These are phyloP conservation scores for Nothura maculosa DNA, from an alignment of 2,797 vertebrate genomes.

Conservation along the genomic window DNA sequence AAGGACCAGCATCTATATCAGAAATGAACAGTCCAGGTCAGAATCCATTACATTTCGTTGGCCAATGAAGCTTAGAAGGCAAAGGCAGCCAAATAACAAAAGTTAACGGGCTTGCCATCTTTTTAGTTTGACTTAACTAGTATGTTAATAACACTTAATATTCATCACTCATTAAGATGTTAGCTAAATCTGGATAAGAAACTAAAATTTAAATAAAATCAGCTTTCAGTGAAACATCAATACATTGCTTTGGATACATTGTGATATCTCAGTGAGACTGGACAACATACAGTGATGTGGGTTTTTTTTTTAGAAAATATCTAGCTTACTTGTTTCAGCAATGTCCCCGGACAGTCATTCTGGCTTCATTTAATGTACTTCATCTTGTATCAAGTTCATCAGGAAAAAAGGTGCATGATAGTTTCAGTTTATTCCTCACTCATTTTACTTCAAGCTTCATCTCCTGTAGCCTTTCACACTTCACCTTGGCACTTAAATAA, in stretches of 20 bases:
- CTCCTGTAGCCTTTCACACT: not conserved
- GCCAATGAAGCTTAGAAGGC: not conserved
- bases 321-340: no score
- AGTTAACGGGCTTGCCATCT: not conserved
- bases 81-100: not conserved
- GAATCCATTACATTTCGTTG: not conserved
- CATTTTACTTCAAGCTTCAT: not conserved
- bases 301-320: no score
- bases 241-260: no score
- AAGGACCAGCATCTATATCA: not conserved
- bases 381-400: not conserved
- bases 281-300: no score
- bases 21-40: not conserved
- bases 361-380: not conserved
- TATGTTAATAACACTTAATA: not conserved
- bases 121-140: not conserved
- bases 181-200: not conserved
- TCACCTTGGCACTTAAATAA: not conserved
- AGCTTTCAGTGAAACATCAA: conserved; percentile 1
- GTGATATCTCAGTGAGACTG: no score
- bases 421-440: not conserved
- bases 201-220: conserved; percentile 13
- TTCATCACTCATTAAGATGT: not conserved
- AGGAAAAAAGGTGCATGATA: not conserved
- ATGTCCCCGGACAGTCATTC: not conserved